These are phyloP conservation scores for Hanleya hanleyi DNA, from an alignment of 2,888 invertebrate genomes.

Conservation along the genomic window DNA sequence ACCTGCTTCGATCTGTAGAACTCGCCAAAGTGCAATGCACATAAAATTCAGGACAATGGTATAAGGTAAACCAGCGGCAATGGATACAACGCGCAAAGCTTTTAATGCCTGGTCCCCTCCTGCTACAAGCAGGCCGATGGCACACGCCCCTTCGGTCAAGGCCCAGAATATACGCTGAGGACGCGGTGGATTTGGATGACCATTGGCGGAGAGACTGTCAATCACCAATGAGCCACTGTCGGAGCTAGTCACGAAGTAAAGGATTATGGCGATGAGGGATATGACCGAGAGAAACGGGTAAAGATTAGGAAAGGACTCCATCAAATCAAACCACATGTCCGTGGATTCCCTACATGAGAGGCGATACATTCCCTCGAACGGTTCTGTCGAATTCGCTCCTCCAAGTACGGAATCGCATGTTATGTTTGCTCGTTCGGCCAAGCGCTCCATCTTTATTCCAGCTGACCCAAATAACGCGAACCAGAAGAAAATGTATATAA, in stretches of 20 bases:
- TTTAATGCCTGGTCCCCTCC: not conserved
- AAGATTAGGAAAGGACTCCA: not conserved
- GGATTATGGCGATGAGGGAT: not conserved
- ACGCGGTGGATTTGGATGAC: not conserved
- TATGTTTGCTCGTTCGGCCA: not conserved
- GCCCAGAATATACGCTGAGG: conserved; percentile 8
- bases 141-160: conserved; percentile 1
- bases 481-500: conserved; percentile 2
- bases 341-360: not conserved
- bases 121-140: not conserved
- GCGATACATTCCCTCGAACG: not conserved
- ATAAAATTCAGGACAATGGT: conserved; percentile 9
- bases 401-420: not conserved
- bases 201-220: not conserved
- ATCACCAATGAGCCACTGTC: conserved; percentile 10
- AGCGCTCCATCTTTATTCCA: conserved; percentile 1
- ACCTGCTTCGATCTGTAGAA: not conserved
- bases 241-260: conserved; percentile 10
- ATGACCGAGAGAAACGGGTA: not conserved
- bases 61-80: conserved; percentile 9
- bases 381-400: not conserved
- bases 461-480: not conserved
- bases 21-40: not conserved
- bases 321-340: conserved; percentile 5
- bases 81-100: conserved; percentile 3